These are phyloP conservation scores for Dicycla oo DNA, from an alignment of 2,888 invertebrate species.

Conservation along the genomic window DNA sequence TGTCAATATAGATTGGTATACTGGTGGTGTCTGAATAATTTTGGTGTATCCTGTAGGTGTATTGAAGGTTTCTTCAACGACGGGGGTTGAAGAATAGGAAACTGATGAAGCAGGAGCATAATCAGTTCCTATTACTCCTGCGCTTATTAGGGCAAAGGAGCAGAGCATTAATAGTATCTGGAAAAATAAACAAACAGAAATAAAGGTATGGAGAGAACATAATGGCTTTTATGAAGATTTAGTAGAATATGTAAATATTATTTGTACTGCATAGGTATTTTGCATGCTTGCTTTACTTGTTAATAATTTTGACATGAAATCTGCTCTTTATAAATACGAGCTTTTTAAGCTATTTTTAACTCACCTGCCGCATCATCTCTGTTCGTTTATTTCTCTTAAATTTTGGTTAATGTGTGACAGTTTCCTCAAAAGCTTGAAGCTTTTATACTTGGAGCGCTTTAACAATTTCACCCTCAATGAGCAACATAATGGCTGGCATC, in stretches of 20 bases:
- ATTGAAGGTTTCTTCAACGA: constrained; percentile 20
- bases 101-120: constrained; percentile 63
- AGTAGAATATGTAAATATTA: background rate
- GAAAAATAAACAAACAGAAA: constrained; percentile 49
- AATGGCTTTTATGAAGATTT: background rate
- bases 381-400: constrained; percentile 57
- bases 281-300: background rate
- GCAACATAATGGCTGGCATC: constrained; percentile 62
- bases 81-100: constrained; percentile 62
- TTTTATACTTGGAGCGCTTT: constrained; percentile 76
- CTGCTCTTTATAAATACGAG: background rate
- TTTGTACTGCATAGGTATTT: background rate
- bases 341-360: background rate
- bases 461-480: constrained; percentile 67
- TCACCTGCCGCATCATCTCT: constrained; percentile 75
- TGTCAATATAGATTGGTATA: constrained; percentile 64
- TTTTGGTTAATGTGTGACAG: constrained; percentile 71
- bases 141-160: constrained; percentile 63
- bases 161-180: constrained; percentile 71
- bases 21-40: constrained; percentile 57
- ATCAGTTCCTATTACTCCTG: constrained; percentile 64
- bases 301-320: background rate
- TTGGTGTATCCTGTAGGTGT: constrained; percentile 51
- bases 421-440: constrained; percentile 61
- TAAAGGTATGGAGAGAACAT: background rate